Base-by-base conservation (phyloP, 2,888 invertebrate species). In the Zaprionus bogoriensis region DNA sequence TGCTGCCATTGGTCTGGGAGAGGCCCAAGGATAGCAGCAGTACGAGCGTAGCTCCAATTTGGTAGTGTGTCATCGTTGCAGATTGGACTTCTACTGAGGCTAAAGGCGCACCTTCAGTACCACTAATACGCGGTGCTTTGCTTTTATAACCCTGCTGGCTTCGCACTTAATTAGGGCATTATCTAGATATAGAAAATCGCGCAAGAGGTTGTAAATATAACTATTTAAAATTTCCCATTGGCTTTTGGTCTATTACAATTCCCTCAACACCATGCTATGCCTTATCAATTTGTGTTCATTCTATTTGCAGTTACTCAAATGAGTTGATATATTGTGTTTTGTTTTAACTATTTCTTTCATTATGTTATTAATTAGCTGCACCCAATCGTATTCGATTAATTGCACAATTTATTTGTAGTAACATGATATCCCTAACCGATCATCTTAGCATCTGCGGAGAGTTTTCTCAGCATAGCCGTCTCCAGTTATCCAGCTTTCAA, bases 1-100 rank as follows among this genome's bases (percentile, higher is more conserved):
- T 60, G 19, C 69, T 82, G 1, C 22, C 76, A 19, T 60, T 38
- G 25, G 57, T 39, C 19, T 58, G 61, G 12, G 14, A 22, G 7
- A 44, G 28, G 22, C 25, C 66, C 19, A 69, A 25, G 5, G 60
- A 42, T 6, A 77, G 25, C 9, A 77, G 27, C 10, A 77, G n/a
- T 3, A 47, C 42, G 19, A 84, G 36, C 0, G 57, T 25, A 10
- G 67, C 38, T 39, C 65, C 66, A 22, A 67, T 9, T 7, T 58
- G 12, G 42, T 53, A 32, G 23, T 68, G 61, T 59, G 67, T 46
- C 80, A 80, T 80, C 46, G 66, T 67, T 41, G 67, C 41, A 14
- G 2, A 48, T 60, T 63, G 44, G 0, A 45, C 7, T 42, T 25
- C 23, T 38, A 80, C 83, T 77, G 69, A 44, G 36, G 45, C 51